Conservation (phyloP, 1,140 invertebrate genomes). For the Calephelis virginiensis region DNA sequence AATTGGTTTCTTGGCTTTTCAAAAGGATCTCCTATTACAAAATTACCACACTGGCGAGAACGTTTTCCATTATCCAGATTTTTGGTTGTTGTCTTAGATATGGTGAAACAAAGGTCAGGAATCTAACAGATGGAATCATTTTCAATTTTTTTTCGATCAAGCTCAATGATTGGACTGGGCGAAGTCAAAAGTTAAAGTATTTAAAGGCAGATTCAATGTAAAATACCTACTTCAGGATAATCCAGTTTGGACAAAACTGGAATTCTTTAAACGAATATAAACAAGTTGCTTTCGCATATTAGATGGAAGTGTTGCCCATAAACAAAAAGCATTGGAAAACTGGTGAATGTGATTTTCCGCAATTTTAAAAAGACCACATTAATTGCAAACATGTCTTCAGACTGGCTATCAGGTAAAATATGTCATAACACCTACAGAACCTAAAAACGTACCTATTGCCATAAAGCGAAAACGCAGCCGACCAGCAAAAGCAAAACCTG, state of each 20-base stretch:
- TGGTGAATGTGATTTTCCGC: constrained; percentile 22
- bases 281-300: constrained; percentile 23
- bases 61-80: constrained; percentile 27
- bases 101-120: constrained; percentile 23
- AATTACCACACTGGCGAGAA: constrained; percentile 26
- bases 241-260: constrained; percentile 9
- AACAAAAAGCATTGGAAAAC: constrained; percentile 23
- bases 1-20: constrained; percentile 30
- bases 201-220: constrained; percentile 1
- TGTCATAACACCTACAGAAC: constrained; percentile 19
- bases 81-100: constrained; percentile 21
- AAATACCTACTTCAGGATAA: constrained; percentile 14
- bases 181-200: constrained; percentile 1
- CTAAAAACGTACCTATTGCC: constrained; percentile 21
- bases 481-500: constrained; percentile 23
- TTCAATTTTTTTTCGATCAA: constrained; percentile 14
- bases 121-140: constrained; percentile 4
- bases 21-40: constrained; percentile 20
- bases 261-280: constrained; percentile 12
- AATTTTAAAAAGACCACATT: constrained; percentile 20
- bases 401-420: constrained; percentile 25
- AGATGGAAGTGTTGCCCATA: constrained; percentile 24
- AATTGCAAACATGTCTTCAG: constrained; percentile 24
- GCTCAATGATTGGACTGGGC: constrained; percentile 20
- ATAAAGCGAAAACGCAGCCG: constrained; percentile 26